A percentile compares a stretch with the other conserved stretches of the same genome.
These are phyloP conservation scores for Bilobella aurantiaca DNA, from an alignment of 1,140 invertebrate species.

Conservation along the genomic window DNA sequence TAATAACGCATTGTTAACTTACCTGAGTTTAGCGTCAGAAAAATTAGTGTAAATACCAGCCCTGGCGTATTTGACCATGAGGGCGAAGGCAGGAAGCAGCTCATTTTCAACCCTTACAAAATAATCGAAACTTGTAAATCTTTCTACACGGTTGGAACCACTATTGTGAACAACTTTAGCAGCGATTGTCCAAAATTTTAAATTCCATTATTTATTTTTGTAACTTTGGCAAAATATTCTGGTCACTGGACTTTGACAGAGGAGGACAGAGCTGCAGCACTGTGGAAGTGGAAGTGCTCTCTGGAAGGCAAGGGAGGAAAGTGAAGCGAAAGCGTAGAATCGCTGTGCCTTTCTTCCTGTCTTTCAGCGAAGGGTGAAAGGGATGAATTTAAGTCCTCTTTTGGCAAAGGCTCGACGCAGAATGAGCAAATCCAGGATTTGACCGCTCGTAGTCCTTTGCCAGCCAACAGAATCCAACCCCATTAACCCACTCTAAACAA, in stretches of 20 bases:
- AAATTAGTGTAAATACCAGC: constrained; percentile 14
- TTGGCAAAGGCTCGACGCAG: background rate
- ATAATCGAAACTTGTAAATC: background rate
- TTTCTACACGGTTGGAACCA: background rate
- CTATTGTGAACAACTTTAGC: background rate
- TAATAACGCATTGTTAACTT: constrained; percentile 6
- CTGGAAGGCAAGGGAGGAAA: background rate
- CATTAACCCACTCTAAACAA: constrained; percentile 9
- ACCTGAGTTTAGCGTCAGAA: constrained; percentile 15
- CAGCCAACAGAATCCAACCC: background rate
- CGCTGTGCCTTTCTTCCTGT: background rate
- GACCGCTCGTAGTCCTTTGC: constrained; percentile 5
- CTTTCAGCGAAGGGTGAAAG: background rate
- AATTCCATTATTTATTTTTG: background rate
- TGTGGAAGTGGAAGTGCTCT: background rate
- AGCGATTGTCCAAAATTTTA: background rate
- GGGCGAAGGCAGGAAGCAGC: constrained; percentile 7
- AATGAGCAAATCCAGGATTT: background rate
- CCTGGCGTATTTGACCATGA: background rate
- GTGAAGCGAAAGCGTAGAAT: background rate
- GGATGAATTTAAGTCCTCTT: background rate
- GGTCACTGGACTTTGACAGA: background rate
- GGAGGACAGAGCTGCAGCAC: too few species aligned
- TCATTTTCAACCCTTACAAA: constrained; percentile 4
- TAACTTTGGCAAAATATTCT: background rate